Percentiles rank a stretch among this genome's conserved stretches.
Evolutionary conservation across 1,140 invertebrate species (phyloP).

Genomic region (Ephestia elutella): DNA sequence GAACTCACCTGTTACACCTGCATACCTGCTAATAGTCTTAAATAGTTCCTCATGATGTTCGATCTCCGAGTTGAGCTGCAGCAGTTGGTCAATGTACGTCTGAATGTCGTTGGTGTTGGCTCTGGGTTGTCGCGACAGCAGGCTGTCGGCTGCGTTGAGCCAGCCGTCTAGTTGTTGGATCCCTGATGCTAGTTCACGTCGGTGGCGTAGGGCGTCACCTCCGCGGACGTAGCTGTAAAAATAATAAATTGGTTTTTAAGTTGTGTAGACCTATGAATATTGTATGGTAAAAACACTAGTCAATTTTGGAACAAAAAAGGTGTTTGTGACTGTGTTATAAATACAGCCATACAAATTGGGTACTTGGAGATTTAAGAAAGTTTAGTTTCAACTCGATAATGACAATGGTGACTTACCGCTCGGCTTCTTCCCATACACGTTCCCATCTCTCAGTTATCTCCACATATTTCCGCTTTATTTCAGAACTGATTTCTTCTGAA

Average conservation of each 20-base stretch:
- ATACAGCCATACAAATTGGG: too few species aligned
- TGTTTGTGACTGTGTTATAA: not conserved
- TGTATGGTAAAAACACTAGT: too few species aligned
- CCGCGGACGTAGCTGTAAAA: constrained; percentile 83
- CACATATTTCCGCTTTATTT: constrained; percentile 84
- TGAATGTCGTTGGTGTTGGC: constrained; percentile 86
- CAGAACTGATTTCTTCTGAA: constrained; percentile 83
- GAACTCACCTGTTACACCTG: not conserved
- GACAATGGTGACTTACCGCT: constrained; percentile 61
- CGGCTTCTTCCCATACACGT: constrained; percentile 85
- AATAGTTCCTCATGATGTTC: constrained; percentile 92
- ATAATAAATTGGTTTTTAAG: not conserved
- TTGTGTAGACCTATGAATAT: too few species aligned
- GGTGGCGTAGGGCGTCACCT: constrained; percentile 87
- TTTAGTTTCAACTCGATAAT: not conserved
- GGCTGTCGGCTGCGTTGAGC: constrained; percentile 84
- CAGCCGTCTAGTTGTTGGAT: constrained; percentile 85
- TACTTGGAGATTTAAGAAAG: not conserved
- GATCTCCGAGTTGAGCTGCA: constrained; percentile 85
- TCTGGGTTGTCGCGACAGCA: constrained; percentile 79
- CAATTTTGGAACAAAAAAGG: too few species aligned
- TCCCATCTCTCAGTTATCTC: constrained; percentile 87
- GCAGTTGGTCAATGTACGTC: constrained; percentile 85
- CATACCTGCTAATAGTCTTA: constrained; percentile 78
- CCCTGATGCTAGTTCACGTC: constrained; percentile 86